Base-by-base conservation (phyloP, 37 sponge, comb jelly and placozoan species). In the Lycopodina hypogea region DNA sequence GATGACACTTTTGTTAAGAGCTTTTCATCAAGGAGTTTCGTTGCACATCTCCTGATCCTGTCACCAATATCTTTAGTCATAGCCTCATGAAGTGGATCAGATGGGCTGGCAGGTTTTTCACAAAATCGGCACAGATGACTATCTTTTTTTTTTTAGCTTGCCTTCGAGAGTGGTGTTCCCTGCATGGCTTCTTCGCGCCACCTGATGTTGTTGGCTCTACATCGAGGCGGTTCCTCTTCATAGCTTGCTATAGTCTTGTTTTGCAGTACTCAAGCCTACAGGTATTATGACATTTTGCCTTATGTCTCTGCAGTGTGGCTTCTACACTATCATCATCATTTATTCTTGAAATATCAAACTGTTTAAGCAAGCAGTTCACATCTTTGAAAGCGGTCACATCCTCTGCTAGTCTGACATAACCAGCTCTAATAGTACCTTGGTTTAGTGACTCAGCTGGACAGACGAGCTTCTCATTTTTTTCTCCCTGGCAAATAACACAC, bases 61-160 rank as follows among this genome's bases (percentile, higher is more conserved):
- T 52, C 53, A 52, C 53, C 53, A 52, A 52, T 52, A 52, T 52
- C 15, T 15, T 52, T 52, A 52, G 53, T 52, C 53, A 52, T 52
- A 52, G 53, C 53, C 53, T 52, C 53, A 52, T 52, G 53, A 52
- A 52, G 53, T 52, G 53, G 53, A 11, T 52, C 53, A 52, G 53
- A 52, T 52, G 53, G 53, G 53, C 53, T 52, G 53, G 53, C 53
- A 52, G 53, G 53, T 52, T 52, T 52, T 52, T 52, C 53, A 52
- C 53, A 52, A 52, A 52, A 52, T 52, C 11, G 53, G 53, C 53
- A 52, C 15, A 52, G 53, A 52, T 52, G 53, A 52, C 15, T 15
- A 52, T 52, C 53, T 15, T 52, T 52, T 52, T n/a, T n/a, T 15
- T 15, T 52, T 52, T 52, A 52, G 53, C 53, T 18, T n/a, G n/a